These are phyloP conservation scores for Orchestes rusci DNA, from an alignment of 2,888 invertebrate genomes.

Conservation along the genomic window DNA sequence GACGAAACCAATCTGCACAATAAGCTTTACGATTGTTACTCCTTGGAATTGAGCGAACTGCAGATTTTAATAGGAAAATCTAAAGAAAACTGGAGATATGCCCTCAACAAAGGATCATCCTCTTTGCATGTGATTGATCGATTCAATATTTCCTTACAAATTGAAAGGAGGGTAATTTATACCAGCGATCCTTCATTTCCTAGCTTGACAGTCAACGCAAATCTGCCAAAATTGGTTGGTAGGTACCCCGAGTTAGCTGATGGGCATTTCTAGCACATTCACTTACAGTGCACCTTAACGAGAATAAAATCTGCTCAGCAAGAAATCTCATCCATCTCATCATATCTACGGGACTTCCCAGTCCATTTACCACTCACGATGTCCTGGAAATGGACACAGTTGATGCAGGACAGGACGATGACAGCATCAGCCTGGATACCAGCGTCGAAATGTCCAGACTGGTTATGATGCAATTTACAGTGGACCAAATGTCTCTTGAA, in stretches of 20 bases:
- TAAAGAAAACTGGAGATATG: constrained; percentile 85
- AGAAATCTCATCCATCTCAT: constrained; percentile 49
- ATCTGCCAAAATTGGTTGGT: constrained; percentile 71
- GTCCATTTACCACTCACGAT: constrained; percentile 39
- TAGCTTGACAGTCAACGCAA: constrained; percentile 73
- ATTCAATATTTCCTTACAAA: constrained; percentile 53
- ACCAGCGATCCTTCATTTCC: constrained; percentile 85
- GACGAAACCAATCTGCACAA: constrained; percentile 57
- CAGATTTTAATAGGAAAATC: constrained; percentile 85
- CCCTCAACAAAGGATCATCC: constrained; percentile 71
- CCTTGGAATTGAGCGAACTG: constrained; percentile 71
- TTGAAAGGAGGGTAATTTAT: constrained; percentile 73
- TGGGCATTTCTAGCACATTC: not conserved
- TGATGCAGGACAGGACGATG: constrained; percentile 38
- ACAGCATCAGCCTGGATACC: constrained; percentile 45
- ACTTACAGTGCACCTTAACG: constrained; percentile 70
- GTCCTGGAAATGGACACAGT: constrained; percentile 21
- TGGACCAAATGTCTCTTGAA: constrained; percentile 82
- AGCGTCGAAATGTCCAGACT: constrained; percentile 55
- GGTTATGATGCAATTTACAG: constrained; percentile 76
- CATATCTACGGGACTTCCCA: constrained; percentile 42
- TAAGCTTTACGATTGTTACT: constrained; percentile 70
- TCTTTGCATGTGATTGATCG: constrained; percentile 69
- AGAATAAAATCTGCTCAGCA: constrained; percentile 73
- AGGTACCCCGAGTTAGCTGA: not conserved